These are phyloP conservation scores for Bradypodion pumilum DNA, from an alignment of 2,797 vertebrate species.

Conservation along the genomic window DNA sequence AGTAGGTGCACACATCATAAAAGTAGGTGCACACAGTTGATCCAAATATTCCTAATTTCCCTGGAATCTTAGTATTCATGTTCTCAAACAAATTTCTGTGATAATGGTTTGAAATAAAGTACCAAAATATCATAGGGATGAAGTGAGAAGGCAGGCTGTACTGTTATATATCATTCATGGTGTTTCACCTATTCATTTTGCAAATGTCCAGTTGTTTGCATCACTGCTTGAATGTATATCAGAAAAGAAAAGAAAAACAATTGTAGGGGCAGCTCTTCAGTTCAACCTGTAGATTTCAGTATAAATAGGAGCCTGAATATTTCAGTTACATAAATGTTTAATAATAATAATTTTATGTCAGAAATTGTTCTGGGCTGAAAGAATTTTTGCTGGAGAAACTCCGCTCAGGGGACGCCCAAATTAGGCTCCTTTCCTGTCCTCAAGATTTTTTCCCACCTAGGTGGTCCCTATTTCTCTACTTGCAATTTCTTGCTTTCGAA, in stretches of 20 bases:
- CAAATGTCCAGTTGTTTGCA: not conserved
- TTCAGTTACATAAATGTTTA: not conserved
- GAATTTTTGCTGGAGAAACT: no score
- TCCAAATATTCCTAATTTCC: not conserved
- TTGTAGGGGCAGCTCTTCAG: not conserved
- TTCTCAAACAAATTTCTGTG: not conserved
- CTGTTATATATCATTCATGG: not conserved
- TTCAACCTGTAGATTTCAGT: not conserved
- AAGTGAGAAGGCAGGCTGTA: not conserved
- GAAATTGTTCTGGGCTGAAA: no score
- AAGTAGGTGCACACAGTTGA: not conserved
- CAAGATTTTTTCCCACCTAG: no score
- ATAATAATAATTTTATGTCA: no score
- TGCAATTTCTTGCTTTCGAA: no score
- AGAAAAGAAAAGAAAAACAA: no score
- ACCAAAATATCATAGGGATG: not conserved
- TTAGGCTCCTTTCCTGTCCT: no score
- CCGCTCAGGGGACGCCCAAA: no score
- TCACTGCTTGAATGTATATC: not conserved
- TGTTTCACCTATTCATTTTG: not conserved
- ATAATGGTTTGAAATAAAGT: not conserved
- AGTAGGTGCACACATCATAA: no score
- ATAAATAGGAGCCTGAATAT: not conserved
- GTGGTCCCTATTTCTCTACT: no score
- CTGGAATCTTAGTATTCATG: not conserved